Evolutionary conservation across 1,140 invertebrate species (phyloP), one percentile per base, ranked within the genome.

Genomic region (Scaptomyza montana): DNA sequence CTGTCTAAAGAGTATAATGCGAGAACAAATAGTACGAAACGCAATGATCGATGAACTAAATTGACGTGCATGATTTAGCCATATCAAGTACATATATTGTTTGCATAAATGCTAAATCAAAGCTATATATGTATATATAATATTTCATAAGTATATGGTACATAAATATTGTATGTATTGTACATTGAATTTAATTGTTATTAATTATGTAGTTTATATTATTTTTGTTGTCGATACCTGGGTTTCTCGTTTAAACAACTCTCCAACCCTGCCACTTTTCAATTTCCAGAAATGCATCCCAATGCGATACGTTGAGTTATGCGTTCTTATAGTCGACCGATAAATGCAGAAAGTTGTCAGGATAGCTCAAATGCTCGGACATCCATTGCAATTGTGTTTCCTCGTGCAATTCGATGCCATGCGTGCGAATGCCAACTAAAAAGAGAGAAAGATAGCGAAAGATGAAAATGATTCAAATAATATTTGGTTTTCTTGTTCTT

Each of bases 331-430:
- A 92, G 50, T 82, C 74, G 13, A 96, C 81, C 81, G 94, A 95
- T 77, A 97, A 93, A 94, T 99, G 98, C 69, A 99, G 93, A 93
- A 99, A 99, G 93, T 99, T 99, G 92, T 99, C 99, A 3, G 98
- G 98, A 93, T 99, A 99, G 92, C 98, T 99, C 56, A 99, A 93
- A 92, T 99, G 98, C 93, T 99, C 98, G 12, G 98, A 98, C 90
- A 99, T 95, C 98, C 98, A 99, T 89, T 99, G 97, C 6, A 99
- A 85, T 4, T 98, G 98, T n/a, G 98, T 98, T 53, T 98, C 96
- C 43, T 95, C 82, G 4, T 98, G 96, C 63, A 97, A 95, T 78
- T 95, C 93, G 63, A 99, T 95, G 1, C 98, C 98, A 93, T 99
- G 98, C 51, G 96, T 98, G 71, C 96, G 93, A 3, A 98, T 93